Conservation (phyloP, 2,797 vertebrate genomes). For the Tapera naevia region DNA sequence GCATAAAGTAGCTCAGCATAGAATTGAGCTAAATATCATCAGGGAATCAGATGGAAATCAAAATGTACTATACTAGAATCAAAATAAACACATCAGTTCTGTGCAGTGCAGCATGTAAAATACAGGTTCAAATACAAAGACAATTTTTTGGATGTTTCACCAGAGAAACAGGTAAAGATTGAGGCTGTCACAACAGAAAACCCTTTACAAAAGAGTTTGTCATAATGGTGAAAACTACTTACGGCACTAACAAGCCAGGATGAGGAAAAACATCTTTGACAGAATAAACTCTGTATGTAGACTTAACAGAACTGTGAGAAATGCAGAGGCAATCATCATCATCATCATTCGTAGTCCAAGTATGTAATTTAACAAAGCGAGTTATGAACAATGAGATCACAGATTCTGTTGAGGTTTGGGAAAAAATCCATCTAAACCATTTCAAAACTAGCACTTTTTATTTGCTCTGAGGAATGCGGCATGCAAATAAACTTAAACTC, state of each 20-base stretch:
- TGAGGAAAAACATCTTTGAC: neutral
- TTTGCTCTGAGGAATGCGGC: slow-evolving; percentile 26
- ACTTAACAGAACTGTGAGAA: neutral
- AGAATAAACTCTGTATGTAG: neutral
- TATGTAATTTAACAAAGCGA: neutral
- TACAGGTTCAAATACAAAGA: neutral
- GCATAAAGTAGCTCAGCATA: neutral
- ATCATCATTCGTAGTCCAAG: neutral
- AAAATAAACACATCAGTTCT: neutral
- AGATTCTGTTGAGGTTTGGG: slow-evolving; percentile 8
- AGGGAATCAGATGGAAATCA: neutral
- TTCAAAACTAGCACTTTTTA: slow-evolving; percentile 29
- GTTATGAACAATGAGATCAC: slow-evolving; percentile 3
- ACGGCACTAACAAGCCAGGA: neutral
- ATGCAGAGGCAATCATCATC: neutral
- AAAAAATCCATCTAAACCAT: neutral
- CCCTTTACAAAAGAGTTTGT: neutral
- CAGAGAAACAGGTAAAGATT: neutral
- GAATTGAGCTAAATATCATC: neutral
- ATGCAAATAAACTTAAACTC: slow-evolving; percentile 24
- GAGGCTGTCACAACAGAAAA: neutral
- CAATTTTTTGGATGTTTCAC: neutral
- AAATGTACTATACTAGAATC: neutral
- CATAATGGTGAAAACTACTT: neutral
- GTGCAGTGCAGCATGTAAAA: neutral